Conservation (phyloP, 2,888 invertebrate genomes). For the Drosophila anomelani region DNA sequence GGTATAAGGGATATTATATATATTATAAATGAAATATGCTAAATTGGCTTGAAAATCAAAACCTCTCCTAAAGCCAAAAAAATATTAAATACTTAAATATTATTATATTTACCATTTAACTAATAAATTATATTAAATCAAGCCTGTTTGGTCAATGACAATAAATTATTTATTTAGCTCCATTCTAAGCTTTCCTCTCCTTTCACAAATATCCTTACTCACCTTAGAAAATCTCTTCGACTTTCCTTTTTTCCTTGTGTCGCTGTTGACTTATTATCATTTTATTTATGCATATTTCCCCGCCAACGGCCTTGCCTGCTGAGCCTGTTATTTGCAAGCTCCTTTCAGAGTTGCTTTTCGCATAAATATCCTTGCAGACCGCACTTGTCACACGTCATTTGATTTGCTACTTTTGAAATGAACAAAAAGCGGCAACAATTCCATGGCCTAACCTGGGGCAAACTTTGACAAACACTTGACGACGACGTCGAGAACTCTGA, state of each 20-base stretch:
- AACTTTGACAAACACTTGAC: constrained; percentile 76
- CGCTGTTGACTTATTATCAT: constrained; percentile 28
- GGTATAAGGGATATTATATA: too few relatives aligned
- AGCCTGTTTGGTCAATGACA: background rate
- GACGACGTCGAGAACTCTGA: constrained; percentile 35
- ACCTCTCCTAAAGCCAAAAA: too few relatives aligned
- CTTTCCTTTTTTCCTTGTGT: background rate
- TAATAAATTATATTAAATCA: background rate
- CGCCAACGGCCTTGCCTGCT: constrained; percentile 15
- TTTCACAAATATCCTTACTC: background rate
- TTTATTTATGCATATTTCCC: constrained; percentile 30
- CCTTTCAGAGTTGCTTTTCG: constrained; percentile 24
- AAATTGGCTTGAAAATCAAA: background rate
- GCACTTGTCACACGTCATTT: constrained; percentile 73
- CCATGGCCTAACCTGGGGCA: constrained; percentile 63
- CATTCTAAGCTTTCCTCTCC: background rate
- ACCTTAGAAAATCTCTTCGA: background rate
- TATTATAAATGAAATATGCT: background rate
- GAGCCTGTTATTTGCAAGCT: constrained; percentile 11
- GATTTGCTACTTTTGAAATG: constrained; percentile 69
- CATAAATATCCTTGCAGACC: constrained; percentile 54
- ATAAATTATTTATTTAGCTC: background rate
- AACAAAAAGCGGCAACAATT: constrained; percentile 51
- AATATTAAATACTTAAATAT: background rate
- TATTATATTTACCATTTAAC: background rate